Evolutionary conservation across 2,888 invertebrate species (phyloP), one percentile per base, ranked within the genome.

Genomic region (Tetranychus piercei): DNA sequence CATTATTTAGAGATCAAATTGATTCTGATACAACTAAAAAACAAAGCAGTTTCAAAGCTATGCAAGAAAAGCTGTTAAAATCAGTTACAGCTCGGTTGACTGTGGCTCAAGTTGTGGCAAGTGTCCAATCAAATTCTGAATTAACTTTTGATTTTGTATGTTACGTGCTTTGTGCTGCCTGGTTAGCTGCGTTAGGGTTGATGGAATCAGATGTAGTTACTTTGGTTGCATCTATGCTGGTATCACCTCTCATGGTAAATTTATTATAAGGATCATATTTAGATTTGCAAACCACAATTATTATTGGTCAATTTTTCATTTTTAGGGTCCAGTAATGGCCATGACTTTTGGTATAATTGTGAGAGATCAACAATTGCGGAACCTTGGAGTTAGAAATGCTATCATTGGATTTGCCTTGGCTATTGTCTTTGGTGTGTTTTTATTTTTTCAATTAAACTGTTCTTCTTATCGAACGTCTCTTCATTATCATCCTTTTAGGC

Each of bases 71-170:
- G 6, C 88, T 89, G 80, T 85, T 88, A 73, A 85, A 87, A 71
- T 87, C 88, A 0, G 87, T 88, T 2, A 85, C 87, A 22, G 86
- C 88, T 1, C 84, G 88, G 67, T 82, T 87, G n/a, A 88, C 88
- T 77, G 86, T 89, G 1, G 88, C 88, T 0, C 88, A 89, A 82
- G 88, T 90, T 0, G 86, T 90, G 0, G 86, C 88, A 78, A 86
- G 86, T 76, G 88, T 90, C 0, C 85, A 85, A 78, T 82, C 85
- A n/a, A 87, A 88, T 79, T 89, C 90, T 1, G 82, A 85, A 0
- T 84, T 90, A 43, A 90, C 89, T 0, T 90, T 90, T 82, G 90
- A 91, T 83, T 90, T 88, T 83, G 81, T 90, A 74, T 85, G 88
- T 80, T 83, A 90, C 23, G 83, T 90, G 6, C 81, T 89, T 6